Conservation (phyloP, 2,113 vertebrate genomes). For the Tragelaphus strepsiceros region DNA sequence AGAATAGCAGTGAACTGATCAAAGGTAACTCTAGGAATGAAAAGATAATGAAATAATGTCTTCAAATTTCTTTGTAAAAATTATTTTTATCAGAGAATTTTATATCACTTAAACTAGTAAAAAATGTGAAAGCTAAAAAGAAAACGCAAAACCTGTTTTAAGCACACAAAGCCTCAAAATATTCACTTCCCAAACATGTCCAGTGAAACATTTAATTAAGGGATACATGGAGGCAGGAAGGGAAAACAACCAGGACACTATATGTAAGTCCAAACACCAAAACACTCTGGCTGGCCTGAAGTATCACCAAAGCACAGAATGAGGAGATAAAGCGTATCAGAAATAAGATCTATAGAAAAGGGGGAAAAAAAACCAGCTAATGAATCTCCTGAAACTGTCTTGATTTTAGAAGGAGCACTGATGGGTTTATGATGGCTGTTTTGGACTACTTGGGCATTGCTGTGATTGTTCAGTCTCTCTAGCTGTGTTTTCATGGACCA, state of each 20-base stretch:
- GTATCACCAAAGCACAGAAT: not conserved
- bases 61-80: not conserved
- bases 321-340: not conserved
- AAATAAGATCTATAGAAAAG: not conserved
- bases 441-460: not conserved
- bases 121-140: not conserved
- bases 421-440: not conserved
- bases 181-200: not conserved
- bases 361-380: fast-evolving
- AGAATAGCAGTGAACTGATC: not conserved
- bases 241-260: not conserved
- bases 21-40: not conserved
- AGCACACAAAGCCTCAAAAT: not conserved
- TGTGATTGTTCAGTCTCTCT: not conserved
- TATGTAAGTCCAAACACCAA: not conserved
- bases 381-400: not conserved
- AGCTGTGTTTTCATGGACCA: fast-evolving
- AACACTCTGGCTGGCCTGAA: not conserved
- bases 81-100: not conserved
- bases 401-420: not conserved
- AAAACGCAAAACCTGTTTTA: not conserved
- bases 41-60: not conserved
- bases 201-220: not conserved
- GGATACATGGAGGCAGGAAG: not conserved
- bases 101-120: not conserved